Evolutionary conservation across 2,888 invertebrate species (phyloP).

Genomic region (Stictocephala bisonia): DNA sequence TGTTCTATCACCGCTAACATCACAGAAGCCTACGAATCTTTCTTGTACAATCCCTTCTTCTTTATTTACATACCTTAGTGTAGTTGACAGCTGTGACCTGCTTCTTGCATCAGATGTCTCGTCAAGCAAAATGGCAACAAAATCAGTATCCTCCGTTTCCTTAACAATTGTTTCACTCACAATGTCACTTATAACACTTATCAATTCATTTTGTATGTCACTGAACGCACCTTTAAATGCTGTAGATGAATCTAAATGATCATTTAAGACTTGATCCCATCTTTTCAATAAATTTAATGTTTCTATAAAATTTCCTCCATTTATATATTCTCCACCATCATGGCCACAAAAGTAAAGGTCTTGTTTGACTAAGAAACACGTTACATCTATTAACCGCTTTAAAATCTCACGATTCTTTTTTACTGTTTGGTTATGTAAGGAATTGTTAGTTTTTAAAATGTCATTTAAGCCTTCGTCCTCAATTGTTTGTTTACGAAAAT

Average conservation of each 20-base stretch:
- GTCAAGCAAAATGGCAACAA: slow-evolving; percentile 57
- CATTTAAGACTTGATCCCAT: slow-evolving; percentile 48
- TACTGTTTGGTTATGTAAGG: slow-evolving; percentile 55
- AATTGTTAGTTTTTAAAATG: not conserved
- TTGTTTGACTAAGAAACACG: slow-evolving; percentile 51
- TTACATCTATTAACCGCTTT: slow-evolving; percentile 55
- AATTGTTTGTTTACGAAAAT: slow-evolving; percentile 28
- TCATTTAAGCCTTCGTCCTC: slow-evolving; percentile 25
- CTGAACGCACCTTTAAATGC: slow-evolving; percentile 58
- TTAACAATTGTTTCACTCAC: slow-evolving; percentile 52
- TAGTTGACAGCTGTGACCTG: slow-evolving; percentile 58
- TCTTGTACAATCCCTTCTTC: slow-evolving; percentile 57
- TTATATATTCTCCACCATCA: slow-evolving; percentile 50
- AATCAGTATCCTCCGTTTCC: slow-evolving; percentile 55
- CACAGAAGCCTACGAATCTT: slow-evolving; percentile 60
- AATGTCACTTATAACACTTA: slow-evolving; percentile 50
- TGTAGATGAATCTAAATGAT: slow-evolving; percentile 55
- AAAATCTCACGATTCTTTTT: slow-evolving; percentile 55
- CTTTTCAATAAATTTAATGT: slow-evolving; percentile 35
- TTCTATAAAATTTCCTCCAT: slow-evolving; percentile 56
- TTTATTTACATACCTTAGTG: slow-evolving; percentile 59
- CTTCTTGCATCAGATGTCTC: slow-evolving; percentile 54
- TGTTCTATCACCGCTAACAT: slow-evolving; percentile 58
- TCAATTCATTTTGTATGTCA: slow-evolving; percentile 59
- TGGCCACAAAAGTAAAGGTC: slow-evolving; percentile 51